Evolutionary conservation across 2,113 vertebrate genomes (phyloP), one percentile per base, ranked within the genome.

Genomic region (Notechis scutatus): DNA sequence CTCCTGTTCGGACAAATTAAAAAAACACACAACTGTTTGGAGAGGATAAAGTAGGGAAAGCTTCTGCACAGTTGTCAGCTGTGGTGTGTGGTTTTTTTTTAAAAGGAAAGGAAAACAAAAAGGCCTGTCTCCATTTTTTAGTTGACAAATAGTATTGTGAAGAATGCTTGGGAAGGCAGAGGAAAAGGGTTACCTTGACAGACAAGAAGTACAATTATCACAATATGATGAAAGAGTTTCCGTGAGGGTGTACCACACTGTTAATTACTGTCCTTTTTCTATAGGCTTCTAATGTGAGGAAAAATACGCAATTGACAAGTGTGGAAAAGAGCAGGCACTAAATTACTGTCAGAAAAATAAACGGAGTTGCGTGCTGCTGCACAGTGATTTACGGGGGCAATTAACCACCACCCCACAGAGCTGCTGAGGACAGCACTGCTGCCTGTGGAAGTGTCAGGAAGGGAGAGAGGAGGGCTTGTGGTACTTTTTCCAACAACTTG

Each of bases 281-380:
- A 98, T 98, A 98, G 98, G 98, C 98, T 99, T 99, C 98, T 99
- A 99, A 99, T 99, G 98, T 98, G 99, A 99, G 98, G 98, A 99
- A 99, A 99, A 99, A 99, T 98, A 99, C 97, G 96, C 98, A 97
- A 98, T 99, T 99, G 99, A 99, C 99, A 99, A 99, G 99, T 99
- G 99, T 99, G 99, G 98, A 99, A 99, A 99, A 99, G 99, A 99
- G 99, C 99, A 99, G 98, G 98, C 98, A 99, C 98, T 99, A 99
- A 99, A 99, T 99, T 99, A 99, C 99, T 99, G 99, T 99, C 99
- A 99, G 98, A 99, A 99, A 99, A 99, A 99, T 99, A 99, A 99
- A 99, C 99, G 99, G 98, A 98, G 97, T 97, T 98, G 98, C 96
- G 97, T 97, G 95, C 97, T 97, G 98, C 98, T 90, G 98, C 95